Evolutionary conservation across 2,113 vertebrate genomes (phyloP), one percentile per base, ranked within the genome.

Genomic region (Periophthalmodon schlosseri): DNA sequence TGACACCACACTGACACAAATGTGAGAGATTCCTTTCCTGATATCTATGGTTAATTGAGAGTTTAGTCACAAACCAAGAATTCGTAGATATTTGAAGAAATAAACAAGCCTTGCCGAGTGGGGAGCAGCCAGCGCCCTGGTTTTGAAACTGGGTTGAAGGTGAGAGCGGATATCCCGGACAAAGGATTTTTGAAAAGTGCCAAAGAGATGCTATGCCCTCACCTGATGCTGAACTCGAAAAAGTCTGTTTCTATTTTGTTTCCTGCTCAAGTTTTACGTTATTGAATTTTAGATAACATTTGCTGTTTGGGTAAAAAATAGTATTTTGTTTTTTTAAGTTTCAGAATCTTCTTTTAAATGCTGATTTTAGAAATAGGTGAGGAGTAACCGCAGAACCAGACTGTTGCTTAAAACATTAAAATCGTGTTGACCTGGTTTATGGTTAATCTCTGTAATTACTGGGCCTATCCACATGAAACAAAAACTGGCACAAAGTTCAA

Each of bases 1-100:
- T 66, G 76, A 81, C 84, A 56, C 72, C 79, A 54, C 63, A 64
- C 36, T 60, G 69, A 78, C 72, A 68, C 67, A 50, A 15, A 77
- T 73, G 71, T 12, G 68, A 68, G 39, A 68, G 49, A 71, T 61
- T 74, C 77, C 79, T 63, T 76, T 68, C n/a, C 49, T 46, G 20
- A 76, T 79, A 44, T 69, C 64, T 68, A 70, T 69, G 66, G 34
- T 16, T 3, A 77, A 72, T 72, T 68, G n/a, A 76, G 11, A 44
- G 56, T 77, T 75, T 79, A 33, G 79, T 74, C 61, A 63, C 2
- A n/a, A 75, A 28, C 66, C 64, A 24, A 2, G 46, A 69, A 16
- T 52, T 67, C 69, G 68, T 65, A 44, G 73, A 76, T 13, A 20
- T 63, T 46, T 60, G 12, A 33, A 66, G 58, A 70, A 65, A 73